Conservation (phyloP, 1,140 invertebrate species). For the Ectropis grisescens region DNA sequence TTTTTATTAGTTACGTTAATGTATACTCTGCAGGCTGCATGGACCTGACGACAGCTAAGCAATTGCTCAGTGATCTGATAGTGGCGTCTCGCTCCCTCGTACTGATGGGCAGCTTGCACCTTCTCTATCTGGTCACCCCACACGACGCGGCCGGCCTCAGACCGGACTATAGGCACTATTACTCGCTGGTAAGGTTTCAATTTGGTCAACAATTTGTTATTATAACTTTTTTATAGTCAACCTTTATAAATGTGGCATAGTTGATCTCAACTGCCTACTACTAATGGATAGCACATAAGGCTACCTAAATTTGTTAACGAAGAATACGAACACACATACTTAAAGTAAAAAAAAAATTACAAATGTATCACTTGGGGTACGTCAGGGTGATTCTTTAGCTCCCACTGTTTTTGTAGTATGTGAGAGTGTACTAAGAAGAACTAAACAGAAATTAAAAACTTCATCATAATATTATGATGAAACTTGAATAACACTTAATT, state of each 20-base stretch:
- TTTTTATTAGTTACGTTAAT: too few species aligned
- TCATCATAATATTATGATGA: too few species aligned
- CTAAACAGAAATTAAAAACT: too few species aligned
- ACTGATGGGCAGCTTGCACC: slow-evolving; percentile 37
- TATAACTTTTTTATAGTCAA: neutral
- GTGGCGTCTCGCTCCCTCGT: slow-evolving; percentile 30
- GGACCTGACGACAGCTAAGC: slow-evolving; percentile 26
- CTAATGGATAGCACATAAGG: too few species aligned
- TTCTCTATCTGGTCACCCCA: slow-evolving; percentile 46
- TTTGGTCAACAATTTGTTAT: neutral
- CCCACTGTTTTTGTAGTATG: too few species aligned
- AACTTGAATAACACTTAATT: too few species aligned
- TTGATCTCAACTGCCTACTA: neutral
- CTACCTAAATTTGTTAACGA: too few species aligned
- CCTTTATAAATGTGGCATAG: neutral
- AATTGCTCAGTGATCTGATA: slow-evolving; percentile 26
- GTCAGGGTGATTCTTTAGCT: too few species aligned
- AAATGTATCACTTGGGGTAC: neutral
- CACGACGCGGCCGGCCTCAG: slow-evolving; percentile 25
- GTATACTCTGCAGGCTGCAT: slow-evolving; percentile 29
- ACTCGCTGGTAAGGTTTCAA: slow-evolving; percentile 27
- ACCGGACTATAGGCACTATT: slow-evolving; percentile 48
- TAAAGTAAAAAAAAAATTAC: neutral
- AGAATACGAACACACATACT: too few species aligned
- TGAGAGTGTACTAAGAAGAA: too few species aligned